These are phyloP conservation scores for Himalopsyche anomala DNA, from an alignment of 2,888 invertebrate genomes.

Conservation along the genomic window DNA sequence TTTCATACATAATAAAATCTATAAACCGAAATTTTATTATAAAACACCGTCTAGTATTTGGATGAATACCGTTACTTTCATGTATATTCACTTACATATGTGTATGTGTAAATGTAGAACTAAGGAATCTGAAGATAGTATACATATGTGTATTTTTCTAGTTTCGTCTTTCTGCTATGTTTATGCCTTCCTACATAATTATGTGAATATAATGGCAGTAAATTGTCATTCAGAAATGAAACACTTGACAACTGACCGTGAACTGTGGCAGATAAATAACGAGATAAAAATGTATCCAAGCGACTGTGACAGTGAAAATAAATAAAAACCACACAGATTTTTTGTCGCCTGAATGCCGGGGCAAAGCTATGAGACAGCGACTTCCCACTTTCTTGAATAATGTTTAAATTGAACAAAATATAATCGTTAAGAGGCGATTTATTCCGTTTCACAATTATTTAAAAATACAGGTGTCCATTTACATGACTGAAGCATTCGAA, in stretches of 20 bases:
- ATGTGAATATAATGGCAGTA: constrained; percentile 31
- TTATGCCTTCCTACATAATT: constrained; percentile 30
- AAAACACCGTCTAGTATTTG: no score
- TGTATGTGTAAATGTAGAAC: no score
- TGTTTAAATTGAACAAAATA: constrained; percentile 34
- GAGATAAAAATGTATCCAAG: constrained; percentile 27
- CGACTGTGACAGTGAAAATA: constrained; percentile 2
- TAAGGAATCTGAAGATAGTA: no score
- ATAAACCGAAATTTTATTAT: no score
- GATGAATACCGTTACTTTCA: no score
- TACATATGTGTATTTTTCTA: no score
- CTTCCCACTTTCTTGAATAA: constrained; percentile 34
- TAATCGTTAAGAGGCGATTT: constrained; percentile 26
- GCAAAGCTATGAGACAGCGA: constrained; percentile 6
- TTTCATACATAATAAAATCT: no score
- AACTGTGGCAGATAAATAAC: constrained; percentile 31
- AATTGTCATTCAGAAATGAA: constrained; percentile 30
- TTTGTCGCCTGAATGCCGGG: constrained; percentile 16
- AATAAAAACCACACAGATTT: constrained; percentile 26
- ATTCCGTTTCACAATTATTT: constrained; percentile 30
- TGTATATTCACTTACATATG: no score
- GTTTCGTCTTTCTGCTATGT: constrained; percentile 9
- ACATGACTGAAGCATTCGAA: constrained; percentile 3
- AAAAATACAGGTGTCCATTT: constrained; percentile 34
- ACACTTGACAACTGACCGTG: constrained; percentile 34